A percentile compares a stretch with the other conserved stretches of the same genome.
phyloP scores from a whole-genome alignment of 2,888 invertebrate species.

The Scrobipalpa atriplicella region DNA sequence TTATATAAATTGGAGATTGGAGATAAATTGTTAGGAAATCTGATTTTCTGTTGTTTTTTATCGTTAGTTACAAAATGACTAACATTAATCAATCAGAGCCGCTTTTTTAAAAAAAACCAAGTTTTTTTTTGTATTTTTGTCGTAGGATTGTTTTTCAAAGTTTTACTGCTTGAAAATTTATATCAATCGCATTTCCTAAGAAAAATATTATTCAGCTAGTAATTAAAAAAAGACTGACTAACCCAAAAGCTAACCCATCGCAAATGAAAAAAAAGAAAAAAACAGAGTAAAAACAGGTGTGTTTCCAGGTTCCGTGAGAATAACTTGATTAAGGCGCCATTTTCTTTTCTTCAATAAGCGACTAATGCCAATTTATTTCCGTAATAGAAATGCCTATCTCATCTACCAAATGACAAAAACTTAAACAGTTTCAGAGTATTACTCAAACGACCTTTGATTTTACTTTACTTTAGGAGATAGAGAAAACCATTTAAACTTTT shows the following conservation, averaged over 20 bases:
- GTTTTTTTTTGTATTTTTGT: no score
- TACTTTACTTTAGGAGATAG: neutral
- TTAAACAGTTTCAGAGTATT: conserved; percentile 15
- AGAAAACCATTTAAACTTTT: conserved; percentile 2
- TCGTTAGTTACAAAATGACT: neutral
- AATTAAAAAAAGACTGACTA: no score
- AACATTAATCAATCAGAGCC: no score
- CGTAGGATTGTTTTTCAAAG: no score
- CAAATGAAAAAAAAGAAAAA: neutral
- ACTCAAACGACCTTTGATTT: conserved; percentile 7
- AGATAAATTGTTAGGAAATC: neutral
- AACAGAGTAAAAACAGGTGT: neutral
- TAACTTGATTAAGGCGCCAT: conserved; percentile 7
- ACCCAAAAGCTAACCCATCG: no score
- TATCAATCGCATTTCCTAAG: no score
- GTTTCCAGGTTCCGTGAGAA: conserved; percentile 12
- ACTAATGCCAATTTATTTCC: conserved; percentile 15
- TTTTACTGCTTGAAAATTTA: no score
- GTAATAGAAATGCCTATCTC: conserved; percentile 15
- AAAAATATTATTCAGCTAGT: no score
- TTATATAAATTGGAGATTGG: neutral
- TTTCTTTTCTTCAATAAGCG: conserved; percentile 16
- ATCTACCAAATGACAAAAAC: conserved; percentile 21
- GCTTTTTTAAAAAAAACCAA: no score
- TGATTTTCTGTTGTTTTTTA: neutral